Evolutionary conservation across 2,888 invertebrate species (phyloP), one percentile per base, ranked within the genome.

Genomic region (Lasioglossum malachurum): DNA sequence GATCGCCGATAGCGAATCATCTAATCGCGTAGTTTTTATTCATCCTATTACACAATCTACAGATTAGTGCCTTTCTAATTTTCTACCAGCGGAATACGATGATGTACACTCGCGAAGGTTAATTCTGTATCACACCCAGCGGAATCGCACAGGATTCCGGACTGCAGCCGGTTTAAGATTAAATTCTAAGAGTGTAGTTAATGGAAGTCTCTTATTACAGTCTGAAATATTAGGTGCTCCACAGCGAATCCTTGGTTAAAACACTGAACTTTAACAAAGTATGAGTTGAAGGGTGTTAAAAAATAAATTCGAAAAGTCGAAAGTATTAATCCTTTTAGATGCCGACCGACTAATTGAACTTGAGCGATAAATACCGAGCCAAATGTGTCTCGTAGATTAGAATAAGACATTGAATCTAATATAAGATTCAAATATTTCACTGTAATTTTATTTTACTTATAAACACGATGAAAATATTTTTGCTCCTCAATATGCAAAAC

Each of bases 31-130:
- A 35, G 35, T 31, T 35, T 19, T 35, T 35, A 67, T 67, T 67
- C 67, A 67, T 67, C 8, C 67, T 67, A 19, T 67, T 67, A 8
- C 67, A 8, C 31, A 35, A 67, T 67, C 31, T 16, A 19, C 8
- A 67, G 35, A 67, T 67, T 67, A 67, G 19, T 31, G 35, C 67
- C 67, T 67, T 67, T 67, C 67, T 67, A 67, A 35, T 67, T 67
- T 67, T 67, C 67, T 31, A 35, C 16, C 16, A 10, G 67, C 19
- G 16, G 19, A 19, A 67, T 35, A 67, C 19, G 67, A 67, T 27
- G 60, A 60, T 35, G 67, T 35, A 67, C 35, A 35, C 31, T 16
- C 35, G 67, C 8, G 35, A 35, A 67, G 31, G 67, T 67, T 67
- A 67, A 67, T 67, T 35, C 35, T 67, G 67, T 35, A 67, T 35